A percentile compares a stretch with the other conserved stretches of the same genome.
Evolutionary conservation across 2,113 vertebrate genomes (phyloP).

Genomic region (Hypomesus transpacificus): DNA sequence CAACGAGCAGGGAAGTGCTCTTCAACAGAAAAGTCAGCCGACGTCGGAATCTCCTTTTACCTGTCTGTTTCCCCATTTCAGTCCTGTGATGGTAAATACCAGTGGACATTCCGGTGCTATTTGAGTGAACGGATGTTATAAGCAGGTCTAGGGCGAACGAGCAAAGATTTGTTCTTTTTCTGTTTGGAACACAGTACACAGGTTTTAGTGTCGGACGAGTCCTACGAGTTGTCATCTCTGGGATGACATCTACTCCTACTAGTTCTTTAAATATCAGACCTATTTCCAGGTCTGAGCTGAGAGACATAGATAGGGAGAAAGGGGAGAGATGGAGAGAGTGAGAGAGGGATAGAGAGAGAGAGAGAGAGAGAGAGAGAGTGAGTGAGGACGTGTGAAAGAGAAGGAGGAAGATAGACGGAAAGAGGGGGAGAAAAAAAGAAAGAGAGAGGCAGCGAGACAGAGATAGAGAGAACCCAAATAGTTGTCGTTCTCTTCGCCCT

Average conservation of each 20-base stretch:
- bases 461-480: conserved; percentile 14
- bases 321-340: neutral
- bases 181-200: conserved; percentile 28
- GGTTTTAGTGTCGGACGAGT: conserved; percentile 39
- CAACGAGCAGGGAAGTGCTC: neutral
- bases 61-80: neutral
- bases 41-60: neutral
- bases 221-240: conserved; percentile 54
- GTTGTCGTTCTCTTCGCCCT: conserved; percentile 21
- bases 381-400: neutral
- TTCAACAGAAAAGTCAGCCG: neutral
- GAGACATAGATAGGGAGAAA: conserved; percentile 45
- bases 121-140: conserved; percentile 55
- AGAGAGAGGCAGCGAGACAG: conserved; percentile 8
- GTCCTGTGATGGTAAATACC: neutral
- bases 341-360: neutral
- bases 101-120: conserved; percentile 38
- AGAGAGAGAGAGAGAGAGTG: neutral
- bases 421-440: neutral
- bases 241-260: conserved; percentile 51
- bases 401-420: neutral
- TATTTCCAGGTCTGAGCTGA: conserved; percentile 41
- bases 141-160: conserved; percentile 46
- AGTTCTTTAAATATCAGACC: conserved; percentile 64
- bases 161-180: conserved; percentile 39